These are phyloP conservation scores for Acronicta leporina DNA, from an alignment of 2,888 invertebrate genomes.

Conservation along the genomic window DNA sequence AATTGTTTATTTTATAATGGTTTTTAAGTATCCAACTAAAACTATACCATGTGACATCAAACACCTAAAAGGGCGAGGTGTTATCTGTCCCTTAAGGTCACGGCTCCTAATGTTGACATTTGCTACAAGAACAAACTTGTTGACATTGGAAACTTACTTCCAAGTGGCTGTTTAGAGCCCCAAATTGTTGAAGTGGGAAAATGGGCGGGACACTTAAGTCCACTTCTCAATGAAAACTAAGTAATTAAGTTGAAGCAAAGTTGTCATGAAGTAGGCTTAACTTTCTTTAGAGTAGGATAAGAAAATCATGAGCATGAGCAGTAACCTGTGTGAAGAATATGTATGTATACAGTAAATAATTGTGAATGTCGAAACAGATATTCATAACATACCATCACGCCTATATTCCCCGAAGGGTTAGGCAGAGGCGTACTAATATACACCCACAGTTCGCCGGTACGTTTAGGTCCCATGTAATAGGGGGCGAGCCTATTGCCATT, in stretches of 20 bases:
- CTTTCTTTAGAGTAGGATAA: neutral
- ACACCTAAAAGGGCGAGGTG: conserved; percentile 42
- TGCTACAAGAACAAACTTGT: conserved; percentile 42
- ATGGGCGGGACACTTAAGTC: conserved; percentile 32
- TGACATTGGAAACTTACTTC: conserved; percentile 45
- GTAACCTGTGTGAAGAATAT: no score
- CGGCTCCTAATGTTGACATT: conserved; percentile 41
- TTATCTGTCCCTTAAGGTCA: conserved; percentile 42
- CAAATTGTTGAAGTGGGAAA: conserved; percentile 36
- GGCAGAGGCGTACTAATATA: no score
- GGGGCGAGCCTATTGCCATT: no score
- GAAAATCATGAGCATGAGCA: neutral
- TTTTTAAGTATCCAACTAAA: conserved; percentile 29
- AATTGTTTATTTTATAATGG: conserved; percentile 25
- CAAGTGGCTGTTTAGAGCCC: conserved; percentile 33
- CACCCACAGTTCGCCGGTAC: no score
- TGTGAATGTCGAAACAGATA: no score
- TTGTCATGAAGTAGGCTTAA: conserved; percentile 1
- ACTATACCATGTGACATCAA: conserved; percentile 46
- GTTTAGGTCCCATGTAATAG: no score
- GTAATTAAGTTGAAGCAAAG: conserved; percentile 2
- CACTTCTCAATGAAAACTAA: conserved; percentile 14
- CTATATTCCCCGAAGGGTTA: no score
- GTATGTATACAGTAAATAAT: no score
- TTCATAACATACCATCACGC: no score